Evolutionary conservation across 2,113 vertebrate species (phyloP).

Genomic region (Nesoenas mayeri): DNA sequence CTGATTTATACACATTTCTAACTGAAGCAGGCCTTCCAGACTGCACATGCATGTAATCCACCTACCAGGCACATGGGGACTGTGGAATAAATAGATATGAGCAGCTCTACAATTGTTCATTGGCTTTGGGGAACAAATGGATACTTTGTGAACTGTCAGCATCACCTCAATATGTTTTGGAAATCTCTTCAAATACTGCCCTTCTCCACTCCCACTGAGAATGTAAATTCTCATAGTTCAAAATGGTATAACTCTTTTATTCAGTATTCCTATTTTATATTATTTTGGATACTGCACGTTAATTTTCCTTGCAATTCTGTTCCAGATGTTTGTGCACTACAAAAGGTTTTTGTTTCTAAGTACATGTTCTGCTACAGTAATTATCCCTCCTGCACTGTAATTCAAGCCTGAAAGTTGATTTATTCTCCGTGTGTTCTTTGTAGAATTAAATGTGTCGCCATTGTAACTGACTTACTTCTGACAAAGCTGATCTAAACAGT

Average conservation of each 20-base stretch:
- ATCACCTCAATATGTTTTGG: background rate
- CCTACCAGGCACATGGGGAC: background rate
- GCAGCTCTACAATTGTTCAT: background rate
- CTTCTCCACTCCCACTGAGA: background rate
- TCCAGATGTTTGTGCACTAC: constrained; percentile 27
- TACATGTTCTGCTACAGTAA: constrained; percentile 29
- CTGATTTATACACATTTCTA: background rate
- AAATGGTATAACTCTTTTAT: background rate
- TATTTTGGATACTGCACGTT: background rate
- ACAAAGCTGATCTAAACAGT: constrained; percentile 58
- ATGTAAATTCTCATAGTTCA: background rate
- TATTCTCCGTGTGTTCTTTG: constrained; percentile 38
- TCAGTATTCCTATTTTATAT: background rate
- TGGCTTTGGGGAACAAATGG: background rate
- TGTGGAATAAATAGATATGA: background rate
- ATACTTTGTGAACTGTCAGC: background rate
- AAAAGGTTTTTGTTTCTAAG: constrained; percentile 26
- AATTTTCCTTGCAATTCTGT: background rate
- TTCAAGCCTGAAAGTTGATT: constrained; percentile 46
- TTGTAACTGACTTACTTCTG: constrained; percentile 38
- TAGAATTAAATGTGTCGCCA: constrained; percentile 14
- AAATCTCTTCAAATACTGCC: background rate
- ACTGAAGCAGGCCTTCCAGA: background rate
- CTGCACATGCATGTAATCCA: background rate
- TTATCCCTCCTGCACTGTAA: constrained; percentile 44